Evolutionary conservation across 2,113 vertebrate species (phyloP).

Genomic region (Patagioenas fasciata): DNA sequence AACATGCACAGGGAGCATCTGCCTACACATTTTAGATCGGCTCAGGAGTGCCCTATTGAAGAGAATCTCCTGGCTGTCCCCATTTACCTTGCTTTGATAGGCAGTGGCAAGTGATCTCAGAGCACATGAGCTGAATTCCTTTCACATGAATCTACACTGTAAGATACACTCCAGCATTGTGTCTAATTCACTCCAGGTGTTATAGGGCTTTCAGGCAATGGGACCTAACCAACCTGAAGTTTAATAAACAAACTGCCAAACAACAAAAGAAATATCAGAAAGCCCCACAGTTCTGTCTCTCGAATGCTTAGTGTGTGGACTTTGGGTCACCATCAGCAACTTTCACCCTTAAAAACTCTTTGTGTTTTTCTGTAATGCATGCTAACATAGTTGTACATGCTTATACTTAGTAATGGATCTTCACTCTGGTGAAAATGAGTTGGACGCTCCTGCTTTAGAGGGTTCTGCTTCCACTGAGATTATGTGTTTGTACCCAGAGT

Average conservation of each 20-base stretch:
- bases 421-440: too few species aligned
- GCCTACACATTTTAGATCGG: background rate
- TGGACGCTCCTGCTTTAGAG: background rate
- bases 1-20: background rate
- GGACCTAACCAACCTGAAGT: background rate
- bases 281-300: background rate
- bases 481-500: background rate
- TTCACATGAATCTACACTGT: background rate
- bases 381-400: rapidly evolving
- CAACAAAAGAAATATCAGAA: background rate
- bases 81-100: background rate
- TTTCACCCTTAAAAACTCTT: background rate
- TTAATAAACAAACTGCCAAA: background rate
- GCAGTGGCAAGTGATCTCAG: background rate
- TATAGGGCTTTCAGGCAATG: background rate
- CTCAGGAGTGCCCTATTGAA: background rate
- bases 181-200: constrained; percentile 26
- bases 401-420: background rate
- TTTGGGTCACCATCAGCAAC: background rate
- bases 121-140: background rate
- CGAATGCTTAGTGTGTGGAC: background rate
- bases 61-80: background rate
- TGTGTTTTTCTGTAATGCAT: background rate
- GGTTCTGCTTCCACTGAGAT: background rate
- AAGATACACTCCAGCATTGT: background rate